These are phyloP conservation scores for Leptarthrus brevirostris DNA, from an alignment of 2,888 invertebrate species.

Conservation along the genomic window DNA sequence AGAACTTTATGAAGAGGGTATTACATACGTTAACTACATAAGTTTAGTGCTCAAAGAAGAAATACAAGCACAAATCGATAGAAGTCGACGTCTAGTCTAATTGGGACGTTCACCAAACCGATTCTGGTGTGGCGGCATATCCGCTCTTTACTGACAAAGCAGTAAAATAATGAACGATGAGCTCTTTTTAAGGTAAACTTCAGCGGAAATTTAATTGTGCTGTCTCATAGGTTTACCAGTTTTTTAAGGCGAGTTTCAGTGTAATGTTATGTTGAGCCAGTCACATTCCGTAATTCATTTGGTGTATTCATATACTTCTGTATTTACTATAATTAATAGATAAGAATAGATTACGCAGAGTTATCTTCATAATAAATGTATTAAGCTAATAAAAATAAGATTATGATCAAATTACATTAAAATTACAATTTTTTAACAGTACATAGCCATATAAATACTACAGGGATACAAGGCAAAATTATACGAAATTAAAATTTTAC, in stretches of 20 bases:
- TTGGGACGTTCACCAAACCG: constrained; percentile 33
- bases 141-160: constrained; percentile 34
- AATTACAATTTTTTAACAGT: too few species aligned
- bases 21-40: constrained; percentile 3
- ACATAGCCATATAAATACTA: too few species aligned
- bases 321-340: too few species aligned
- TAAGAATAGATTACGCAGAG: too few species aligned
- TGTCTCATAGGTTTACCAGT: constrained; percentile 32
- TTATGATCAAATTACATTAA: too few species aligned
- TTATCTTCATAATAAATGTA: too few species aligned
- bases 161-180: constrained; percentile 31
- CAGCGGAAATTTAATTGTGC: constrained; percentile 46
- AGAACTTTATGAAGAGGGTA: not conserved
- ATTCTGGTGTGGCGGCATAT: constrained; percentile 40
- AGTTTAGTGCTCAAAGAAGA: not conserved
- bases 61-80: constrained; percentile 8
- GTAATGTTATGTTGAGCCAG: not conserved
- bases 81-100: constrained; percentile 13
- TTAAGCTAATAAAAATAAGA: too few species aligned
- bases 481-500: too few species aligned
- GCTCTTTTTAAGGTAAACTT: constrained; percentile 45
- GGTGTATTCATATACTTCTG: too few species aligned
- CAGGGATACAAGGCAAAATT: too few species aligned
- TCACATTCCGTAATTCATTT: not conserved
- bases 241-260: constrained; percentile 1